Conservation (phyloP, 2,888 invertebrate genomes). For the Antheraea yamamai region DNA sequence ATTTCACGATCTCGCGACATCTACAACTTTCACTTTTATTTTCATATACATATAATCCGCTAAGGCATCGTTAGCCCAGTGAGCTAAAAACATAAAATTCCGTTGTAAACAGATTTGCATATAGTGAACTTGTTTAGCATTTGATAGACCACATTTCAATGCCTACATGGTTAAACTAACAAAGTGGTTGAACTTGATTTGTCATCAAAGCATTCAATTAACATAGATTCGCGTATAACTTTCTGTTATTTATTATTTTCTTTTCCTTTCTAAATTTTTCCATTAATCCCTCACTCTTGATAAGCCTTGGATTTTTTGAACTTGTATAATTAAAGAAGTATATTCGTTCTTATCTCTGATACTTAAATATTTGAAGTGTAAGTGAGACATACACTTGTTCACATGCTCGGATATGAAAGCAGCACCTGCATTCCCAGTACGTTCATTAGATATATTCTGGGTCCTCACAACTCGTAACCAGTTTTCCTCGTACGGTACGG, state of each 20-base stretch:
- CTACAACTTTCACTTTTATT: constrained; percentile 36
- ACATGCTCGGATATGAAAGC: constrained; percentile 59
- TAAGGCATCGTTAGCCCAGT: constrained; percentile 21
- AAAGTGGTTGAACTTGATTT: constrained; percentile 24
- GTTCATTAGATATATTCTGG: constrained; percentile 63
- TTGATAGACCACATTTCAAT: constrained; percentile 10
- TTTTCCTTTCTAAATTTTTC: background rate
- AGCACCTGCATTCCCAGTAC: constrained; percentile 58
- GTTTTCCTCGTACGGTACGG: constrained; percentile 46
- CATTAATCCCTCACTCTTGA: background rate
- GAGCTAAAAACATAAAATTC: constrained; percentile 22
- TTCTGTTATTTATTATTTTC: constrained; percentile 14
- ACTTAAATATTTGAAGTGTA: background rate
- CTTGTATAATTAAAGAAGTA: background rate
- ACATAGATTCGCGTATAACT: constrained; percentile 12
- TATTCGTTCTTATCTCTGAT: background rate
- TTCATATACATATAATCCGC: constrained; percentile 27
- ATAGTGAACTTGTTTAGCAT: constrained; percentile 11
- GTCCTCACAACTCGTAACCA: constrained; percentile 55
- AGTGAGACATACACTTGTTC: constrained; percentile 34
- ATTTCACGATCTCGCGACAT: constrained; percentile 18
- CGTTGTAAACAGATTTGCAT: constrained; percentile 12
- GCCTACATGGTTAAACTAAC: constrained; percentile 23
- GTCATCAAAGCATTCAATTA: constrained; percentile 30
- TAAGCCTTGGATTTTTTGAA: background rate